Evolutionary conservation across 2,797 vertebrate genomes (phyloP).

Genomic region (Tamandua tetradactyla): DNA sequence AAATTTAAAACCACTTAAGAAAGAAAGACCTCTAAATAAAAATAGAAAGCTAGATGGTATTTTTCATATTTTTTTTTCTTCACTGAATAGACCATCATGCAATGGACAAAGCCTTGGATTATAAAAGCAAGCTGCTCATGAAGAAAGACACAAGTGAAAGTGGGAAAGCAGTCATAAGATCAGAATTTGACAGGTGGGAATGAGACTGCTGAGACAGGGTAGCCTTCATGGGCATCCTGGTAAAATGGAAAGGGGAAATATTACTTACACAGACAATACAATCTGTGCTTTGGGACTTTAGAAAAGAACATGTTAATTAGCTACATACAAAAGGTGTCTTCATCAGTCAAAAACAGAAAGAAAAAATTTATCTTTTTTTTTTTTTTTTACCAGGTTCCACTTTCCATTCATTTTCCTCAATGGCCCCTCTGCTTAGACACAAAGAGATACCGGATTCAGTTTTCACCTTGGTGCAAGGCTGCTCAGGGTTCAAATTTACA

Average conservation of each 20-base stretch:
- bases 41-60: not conserved
- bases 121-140: slow-evolving; percentile 23
- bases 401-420: not conserved
- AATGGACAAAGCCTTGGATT: not conserved
- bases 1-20: slow-evolving; percentile 25
- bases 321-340: not conserved
- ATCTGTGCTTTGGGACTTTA: not conserved
- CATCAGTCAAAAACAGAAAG: not conserved
- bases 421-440: not conserved
- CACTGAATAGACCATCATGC: not conserved
- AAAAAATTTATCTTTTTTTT: not conserved
- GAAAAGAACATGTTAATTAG: not conserved
- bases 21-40: slow-evolving; percentile 33
- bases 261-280: not conserved
- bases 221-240: not conserved
- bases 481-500: not conserved
- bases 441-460: not conserved
- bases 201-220: not conserved
- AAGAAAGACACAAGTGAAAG: slow-evolving; percentile 59
- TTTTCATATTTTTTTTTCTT: slow-evolving; percentile 18
- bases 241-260: not conserved
- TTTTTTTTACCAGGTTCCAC: not conserved
- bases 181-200: slow-evolving; percentile 40
- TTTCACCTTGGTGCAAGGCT: not conserved
- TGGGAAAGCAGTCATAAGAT: slow-evolving; percentile 1